These are phyloP conservation scores for Pseudococcus longispinus DNA, from an alignment of 2,888 invertebrate species.

Conservation along the genomic window DNA sequence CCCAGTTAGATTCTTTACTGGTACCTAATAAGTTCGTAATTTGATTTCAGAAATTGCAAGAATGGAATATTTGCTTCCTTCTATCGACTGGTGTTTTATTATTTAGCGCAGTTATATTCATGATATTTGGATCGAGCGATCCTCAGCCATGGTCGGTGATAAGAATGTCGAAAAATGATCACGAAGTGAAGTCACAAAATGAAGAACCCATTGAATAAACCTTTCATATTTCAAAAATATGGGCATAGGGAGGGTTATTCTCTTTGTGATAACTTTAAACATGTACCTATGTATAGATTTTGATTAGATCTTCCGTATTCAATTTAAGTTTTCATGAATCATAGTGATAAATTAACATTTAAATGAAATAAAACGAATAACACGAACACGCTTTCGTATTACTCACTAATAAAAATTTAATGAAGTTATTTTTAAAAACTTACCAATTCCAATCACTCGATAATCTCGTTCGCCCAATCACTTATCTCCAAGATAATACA, in stretches of 20 bases:
- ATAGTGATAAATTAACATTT: too few relatives aligned
- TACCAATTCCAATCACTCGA: background rate
- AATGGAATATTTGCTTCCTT: background rate
- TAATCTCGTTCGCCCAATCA: background rate
- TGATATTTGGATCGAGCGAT: constrained; percentile 39
- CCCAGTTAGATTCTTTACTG: background rate
- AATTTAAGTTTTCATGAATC: too few relatives aligned
- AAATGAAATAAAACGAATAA: too few relatives aligned
- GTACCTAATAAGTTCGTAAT: background rate
- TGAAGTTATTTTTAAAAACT: background rate
- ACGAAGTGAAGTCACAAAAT: background rate
- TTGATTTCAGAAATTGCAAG: background rate
- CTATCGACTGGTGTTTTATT: background rate
- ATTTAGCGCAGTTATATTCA: background rate
- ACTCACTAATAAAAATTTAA: too few relatives aligned
- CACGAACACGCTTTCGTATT: too few relatives aligned
- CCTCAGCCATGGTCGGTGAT: constrained; percentile 18
- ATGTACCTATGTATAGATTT: too few relatives aligned
- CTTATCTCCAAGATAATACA: background rate
- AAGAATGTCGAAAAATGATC: background rate
- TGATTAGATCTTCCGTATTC: too few relatives aligned
- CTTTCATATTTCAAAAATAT: background rate
- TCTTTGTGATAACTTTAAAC: too few relatives aligned
- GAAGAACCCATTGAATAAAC: background rate
- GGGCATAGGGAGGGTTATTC: too few relatives aligned